These are phyloP conservation scores for Scaptomyza parva DNA, from an alignment of 2,888 invertebrate species.

Conservation along the genomic window DNA sequence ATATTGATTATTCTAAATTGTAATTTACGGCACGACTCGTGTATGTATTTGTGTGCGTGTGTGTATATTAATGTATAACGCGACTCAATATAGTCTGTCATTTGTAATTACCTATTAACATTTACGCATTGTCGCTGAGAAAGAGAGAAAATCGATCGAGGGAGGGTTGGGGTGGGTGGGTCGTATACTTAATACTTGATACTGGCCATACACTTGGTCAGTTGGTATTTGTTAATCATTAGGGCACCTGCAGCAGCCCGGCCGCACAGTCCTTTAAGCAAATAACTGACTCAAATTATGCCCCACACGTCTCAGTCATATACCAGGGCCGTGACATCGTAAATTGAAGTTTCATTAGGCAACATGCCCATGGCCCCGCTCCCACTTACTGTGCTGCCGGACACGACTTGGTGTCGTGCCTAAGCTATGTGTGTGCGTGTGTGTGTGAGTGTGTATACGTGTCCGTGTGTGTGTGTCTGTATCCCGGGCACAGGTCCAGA, in stretches of 20 bases:
- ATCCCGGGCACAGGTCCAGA: slow-evolving; percentile 42
- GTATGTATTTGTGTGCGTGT: not conserved
- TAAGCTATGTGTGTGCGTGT: slow-evolving; percentile 3
- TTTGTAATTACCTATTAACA: slow-evolving; percentile 62
- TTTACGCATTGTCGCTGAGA: slow-evolving; percentile 43
- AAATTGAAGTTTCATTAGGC: slow-evolving; percentile 77
- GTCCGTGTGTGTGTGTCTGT: slow-evolving; percentile 39
- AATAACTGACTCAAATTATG: slow-evolving; percentile 78
- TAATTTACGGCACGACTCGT: slow-evolving; percentile 30
- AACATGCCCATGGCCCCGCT: slow-evolving; percentile 10
- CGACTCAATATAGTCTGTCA: slow-evolving; percentile 55
- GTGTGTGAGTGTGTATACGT: slow-evolving; percentile 16
- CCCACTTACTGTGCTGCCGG: too few relatives aligned
- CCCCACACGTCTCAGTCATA: slow-evolving; percentile 76
- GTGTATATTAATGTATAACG: slow-evolving; percentile 13
- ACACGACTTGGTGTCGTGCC: slow-evolving; percentile 43
- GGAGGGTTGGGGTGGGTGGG: too few relatives aligned
- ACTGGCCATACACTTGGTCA: slow-evolving; percentile 23
- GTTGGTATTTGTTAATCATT: slow-evolving; percentile 73
- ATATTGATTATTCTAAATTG: slow-evolving; percentile 61
- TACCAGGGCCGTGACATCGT: slow-evolving; percentile 75
- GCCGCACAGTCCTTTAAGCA: slow-evolving; percentile 71
- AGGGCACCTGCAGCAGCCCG: slow-evolving; percentile 54
- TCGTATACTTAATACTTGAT: slow-evolving; percentile 54
- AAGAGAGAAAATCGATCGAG: slow-evolving; percentile 63